Conservation (phyloP, 2,113 vertebrate species). For the Melierax canorus region DNA sequence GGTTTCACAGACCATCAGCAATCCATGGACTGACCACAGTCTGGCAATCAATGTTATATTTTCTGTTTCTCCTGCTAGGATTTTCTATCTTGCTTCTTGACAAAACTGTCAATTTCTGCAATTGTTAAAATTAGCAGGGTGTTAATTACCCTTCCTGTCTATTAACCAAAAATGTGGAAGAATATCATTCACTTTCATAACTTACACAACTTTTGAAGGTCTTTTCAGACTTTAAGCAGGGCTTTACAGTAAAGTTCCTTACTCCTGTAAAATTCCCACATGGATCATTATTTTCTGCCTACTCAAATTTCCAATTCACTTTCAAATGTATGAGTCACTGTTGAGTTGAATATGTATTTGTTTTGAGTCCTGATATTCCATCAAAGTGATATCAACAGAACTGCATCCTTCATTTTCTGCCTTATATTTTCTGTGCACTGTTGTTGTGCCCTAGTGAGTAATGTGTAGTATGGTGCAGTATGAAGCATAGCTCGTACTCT, state of each 20-base stretch:
- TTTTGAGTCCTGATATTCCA: neutral
- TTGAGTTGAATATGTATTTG: neutral
- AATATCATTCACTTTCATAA: neutral
- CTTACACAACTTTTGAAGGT: neutral
- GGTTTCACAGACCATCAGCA: neutral
- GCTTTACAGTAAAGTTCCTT: neutral
- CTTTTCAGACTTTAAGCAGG: neutral
- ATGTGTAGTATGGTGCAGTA: neutral
- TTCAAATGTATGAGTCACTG: neutral
- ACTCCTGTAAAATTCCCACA: neutral
- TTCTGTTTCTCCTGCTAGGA: neutral
- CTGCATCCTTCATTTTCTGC: neutral
- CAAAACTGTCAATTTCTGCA: neutral
- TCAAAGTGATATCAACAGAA: neutral
- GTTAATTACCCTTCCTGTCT: neutral
- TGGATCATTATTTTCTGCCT: neutral
- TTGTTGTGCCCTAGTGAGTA: neutral
- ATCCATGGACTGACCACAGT: neutral
- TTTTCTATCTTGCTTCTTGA: neutral
- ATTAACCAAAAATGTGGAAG: neutral
- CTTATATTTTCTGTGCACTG: neutral
- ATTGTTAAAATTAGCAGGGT: neutral
- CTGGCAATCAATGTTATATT: neutral
- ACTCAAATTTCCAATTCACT: neutral
- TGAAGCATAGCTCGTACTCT: neutral